phyloP scores from a whole-genome alignment of 2,888 invertebrate species.

The Acanthosepion lycidas region DNA sequence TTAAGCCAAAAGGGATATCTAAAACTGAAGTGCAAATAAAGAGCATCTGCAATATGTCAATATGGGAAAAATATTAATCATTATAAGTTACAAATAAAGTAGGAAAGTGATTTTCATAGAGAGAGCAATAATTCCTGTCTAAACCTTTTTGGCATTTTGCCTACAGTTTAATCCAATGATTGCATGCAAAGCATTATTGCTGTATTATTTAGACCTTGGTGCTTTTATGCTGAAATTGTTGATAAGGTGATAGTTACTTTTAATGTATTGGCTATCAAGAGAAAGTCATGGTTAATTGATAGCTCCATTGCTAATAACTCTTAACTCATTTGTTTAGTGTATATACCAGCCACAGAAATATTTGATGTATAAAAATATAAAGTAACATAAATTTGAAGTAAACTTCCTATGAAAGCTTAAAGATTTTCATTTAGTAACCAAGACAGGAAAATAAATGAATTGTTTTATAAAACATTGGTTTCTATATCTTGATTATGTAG shows the following conservation, averaged over 20 bases:
- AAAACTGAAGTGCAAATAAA: not conserved
- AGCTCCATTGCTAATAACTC: not conserved
- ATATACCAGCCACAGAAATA: not conserved
- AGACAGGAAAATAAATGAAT: not conserved
- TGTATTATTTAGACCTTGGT: not conserved
- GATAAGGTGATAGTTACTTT: not conserved
- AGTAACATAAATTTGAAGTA: not conserved
- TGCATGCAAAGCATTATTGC: not conserved
- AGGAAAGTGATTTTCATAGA: not conserved
- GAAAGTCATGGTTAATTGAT: not conserved
- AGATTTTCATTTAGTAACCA: not conserved
- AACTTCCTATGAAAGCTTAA: not conserved
- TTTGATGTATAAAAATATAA: not conserved
- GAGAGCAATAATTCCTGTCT: not conserved
- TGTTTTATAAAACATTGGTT: not conserved
- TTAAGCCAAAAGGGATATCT: not conserved
- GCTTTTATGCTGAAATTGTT: not conserved
- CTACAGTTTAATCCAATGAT: not conserved
- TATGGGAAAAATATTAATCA: not conserved
- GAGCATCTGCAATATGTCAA: not conserved
- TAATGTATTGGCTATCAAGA: not conserved
- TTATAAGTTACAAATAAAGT: not conserved
- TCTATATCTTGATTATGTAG: not conserved
- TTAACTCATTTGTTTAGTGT: not conserved
- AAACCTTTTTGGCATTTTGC: slow-evolving; percentile 15